A percentile compares a stretch with the other conserved stretches of the same genome.
These are phyloP conservation scores for Bembecia ichneumoniformis DNA, from an alignment of 2,888 invertebrate genomes.

Conservation along the genomic window DNA sequence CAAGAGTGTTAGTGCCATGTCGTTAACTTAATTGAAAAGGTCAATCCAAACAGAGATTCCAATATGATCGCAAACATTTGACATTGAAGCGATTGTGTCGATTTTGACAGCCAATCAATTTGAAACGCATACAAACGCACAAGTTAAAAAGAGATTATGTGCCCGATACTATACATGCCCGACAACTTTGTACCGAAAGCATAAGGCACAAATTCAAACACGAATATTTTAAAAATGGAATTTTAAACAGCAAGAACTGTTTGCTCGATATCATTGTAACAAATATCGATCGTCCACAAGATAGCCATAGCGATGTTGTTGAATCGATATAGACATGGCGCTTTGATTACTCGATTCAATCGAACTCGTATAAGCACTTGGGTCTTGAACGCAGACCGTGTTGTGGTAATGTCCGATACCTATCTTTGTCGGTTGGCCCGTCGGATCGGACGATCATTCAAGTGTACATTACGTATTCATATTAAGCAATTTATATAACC, in stretches of 20 bases:
- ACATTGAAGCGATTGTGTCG: constrained; percentile 53
- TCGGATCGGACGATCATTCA: constrained; percentile 49
- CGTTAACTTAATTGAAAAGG: constrained; percentile 38
- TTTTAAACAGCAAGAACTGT: constrained; percentile 26
- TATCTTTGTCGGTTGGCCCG: constrained; percentile 55
- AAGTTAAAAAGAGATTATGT: constrained; percentile 8
- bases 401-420: constrained; percentile 59
- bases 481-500: constrained; percentile 56
- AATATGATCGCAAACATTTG: constrained; percentile 54
- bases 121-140: constrained; percentile 34
- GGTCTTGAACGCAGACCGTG: constrained; percentile 34
- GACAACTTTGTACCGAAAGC: constrained; percentile 7
- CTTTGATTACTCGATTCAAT: constrained; percentile 68
- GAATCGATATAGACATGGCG: constrained; percentile 65
- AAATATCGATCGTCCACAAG: constrained; percentile 61
- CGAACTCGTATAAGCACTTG: constrained; percentile 46
- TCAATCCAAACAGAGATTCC: constrained; percentile 42
- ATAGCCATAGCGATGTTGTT: constrained; percentile 58
- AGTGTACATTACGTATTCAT: constrained; percentile 54
- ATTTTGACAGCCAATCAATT: constrained; percentile 64
- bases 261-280: constrained; percentile 52
- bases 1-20: constrained; percentile 33
- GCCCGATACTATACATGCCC: background rate
- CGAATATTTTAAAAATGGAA: constrained; percentile 8
- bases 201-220: constrained; percentile 22